Base-by-base conservation (phyloP, 2,888 invertebrate species). In the Drosophila neotestacea region DNA sequence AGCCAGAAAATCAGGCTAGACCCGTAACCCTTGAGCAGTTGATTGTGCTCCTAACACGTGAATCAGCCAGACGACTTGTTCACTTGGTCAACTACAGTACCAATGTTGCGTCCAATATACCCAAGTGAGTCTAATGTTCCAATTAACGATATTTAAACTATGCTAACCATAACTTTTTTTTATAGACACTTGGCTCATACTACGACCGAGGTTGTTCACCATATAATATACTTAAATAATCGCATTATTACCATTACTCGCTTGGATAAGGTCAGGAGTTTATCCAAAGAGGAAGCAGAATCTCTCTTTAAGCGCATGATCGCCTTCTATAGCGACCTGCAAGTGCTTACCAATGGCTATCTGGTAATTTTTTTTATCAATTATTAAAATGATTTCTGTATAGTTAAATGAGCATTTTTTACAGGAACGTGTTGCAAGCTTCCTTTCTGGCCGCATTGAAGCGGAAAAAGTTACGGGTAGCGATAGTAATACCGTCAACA, bases 1-100 rank as follows among this genome's bases (percentile, higher is more conserved):
- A 97, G 89, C 97, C 97, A 0, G 97, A 96, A 92, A 97, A 97
- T 93, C 97, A 97, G 92, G 96, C 96, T 4, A 94, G 96, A 38
- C 97, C 97, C 0, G 94, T 94, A 70, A 96, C 96, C 1, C 90
- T 97, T 36, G 97, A 97, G 89, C 96, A 97, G 89, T 92, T 97
- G 71, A 93, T 96, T 60, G 96, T 96, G 39, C 92, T 97, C 66
- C 91, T 97, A 67, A 95, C 96, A 0, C 93, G 97, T n/a, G 97
- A 97, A 93, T 94, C 96, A 0, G 96, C 96, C 0, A 93, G 97
- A 64, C 94, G 95, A 78, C 92, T 96, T 48, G 97, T 97, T 1
- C 97, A 97, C 90, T 93, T 96, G 54, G 94, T 96, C 63, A 96
- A 97, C 92, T 96, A 95, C 79, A 94, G 95, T 0, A 94, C 94